phyloP scores from a whole-genome alignment of 2,888 invertebrate species.

The Andrena dorsata region DNA sequence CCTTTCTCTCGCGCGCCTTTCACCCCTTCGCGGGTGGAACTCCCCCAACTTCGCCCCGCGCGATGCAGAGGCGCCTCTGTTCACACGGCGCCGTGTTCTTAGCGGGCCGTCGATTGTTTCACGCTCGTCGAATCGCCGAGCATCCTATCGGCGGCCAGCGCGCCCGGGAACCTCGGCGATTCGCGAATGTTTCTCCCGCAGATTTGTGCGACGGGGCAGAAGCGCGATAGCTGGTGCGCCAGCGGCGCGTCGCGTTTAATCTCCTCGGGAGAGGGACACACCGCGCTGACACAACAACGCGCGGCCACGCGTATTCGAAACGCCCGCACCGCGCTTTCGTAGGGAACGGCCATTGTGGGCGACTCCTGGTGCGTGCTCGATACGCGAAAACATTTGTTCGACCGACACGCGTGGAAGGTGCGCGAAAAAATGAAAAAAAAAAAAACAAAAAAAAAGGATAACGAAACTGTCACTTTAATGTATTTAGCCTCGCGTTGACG shows the following conservation, averaged over 20 bases:
- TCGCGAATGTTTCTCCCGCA: not conserved
- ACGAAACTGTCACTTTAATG: not conserved
- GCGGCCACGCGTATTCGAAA: slow-evolving; percentile 42
- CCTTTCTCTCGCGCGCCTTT: not conserved
- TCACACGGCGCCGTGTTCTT: slow-evolving; percentile 14
- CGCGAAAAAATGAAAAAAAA: not conserved
- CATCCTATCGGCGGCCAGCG: not conserved
- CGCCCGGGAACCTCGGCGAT: not conserved
- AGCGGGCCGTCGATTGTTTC: slow-evolving; percentile 7
- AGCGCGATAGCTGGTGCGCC: slow-evolving; percentile 32
- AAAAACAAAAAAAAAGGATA: not conserved
- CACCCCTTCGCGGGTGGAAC: not conserved
- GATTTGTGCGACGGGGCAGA: not conserved
- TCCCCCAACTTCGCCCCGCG: not conserved
- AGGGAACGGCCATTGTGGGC: slow-evolving; percentile 46
- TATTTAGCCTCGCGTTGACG: not conserved
- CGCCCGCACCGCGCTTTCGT: slow-evolving; percentile 64
- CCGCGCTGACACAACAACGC: slow-evolving; percentile 35
- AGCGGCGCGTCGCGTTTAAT: slow-evolving; percentile 40
- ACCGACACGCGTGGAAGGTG: not conserved
- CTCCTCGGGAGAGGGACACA: slow-evolving; percentile 52
- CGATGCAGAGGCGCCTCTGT: not conserved
- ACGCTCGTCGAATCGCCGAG: slow-evolving; percentile 6
- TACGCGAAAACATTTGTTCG: slow-evolving; percentile 8
- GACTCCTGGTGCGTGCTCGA: slow-evolving; percentile 30